Conservation (phyloP, 2,888 invertebrate species). For the Pristionchus exspectatus region DNA sequence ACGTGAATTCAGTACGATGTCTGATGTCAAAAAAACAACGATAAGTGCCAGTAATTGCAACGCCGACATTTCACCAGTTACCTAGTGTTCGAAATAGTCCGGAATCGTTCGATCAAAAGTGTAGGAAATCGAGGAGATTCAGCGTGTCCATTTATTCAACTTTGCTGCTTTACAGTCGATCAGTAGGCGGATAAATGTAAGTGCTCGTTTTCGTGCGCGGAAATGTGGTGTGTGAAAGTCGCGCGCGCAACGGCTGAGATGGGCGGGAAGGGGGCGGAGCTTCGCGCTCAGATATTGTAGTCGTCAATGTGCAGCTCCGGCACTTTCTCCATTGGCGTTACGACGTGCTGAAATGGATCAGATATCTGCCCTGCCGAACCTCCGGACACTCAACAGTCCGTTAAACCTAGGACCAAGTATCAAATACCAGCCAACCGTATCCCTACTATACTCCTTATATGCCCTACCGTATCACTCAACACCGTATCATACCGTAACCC, state of each 20-base stretch:
- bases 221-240: background rate
- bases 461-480: background rate
- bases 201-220: slow-evolving; percentile 36
- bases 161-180: slow-evolving; percentile 46
- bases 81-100: too few relatives aligned
- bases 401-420: too few relatives aligned
- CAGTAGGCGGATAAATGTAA: slow-evolving; percentile 43
- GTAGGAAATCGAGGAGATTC: too few relatives aligned
- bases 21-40: too few relatives aligned
- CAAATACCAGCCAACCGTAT: too few relatives aligned
- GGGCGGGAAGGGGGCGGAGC: background rate
- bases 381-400: background rate
- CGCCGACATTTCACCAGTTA: too few relatives aligned
- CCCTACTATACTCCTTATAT: too few relatives aligned
- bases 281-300: slow-evolving; percentile 20
- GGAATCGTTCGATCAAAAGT: too few relatives aligned
- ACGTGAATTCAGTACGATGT: too few relatives aligned
- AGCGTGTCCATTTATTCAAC: slow-evolving; percentile 44
- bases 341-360: slow-evolving; percentile 34
- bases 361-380: background rate
- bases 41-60: too few relatives aligned
- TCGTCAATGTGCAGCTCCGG: slow-evolving; percentile 45
- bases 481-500: background rate
- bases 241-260: slow-evolving; percentile 17
- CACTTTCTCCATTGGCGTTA: slow-evolving; percentile 35